A percentile compares a stretch with the other conserved stretches of the same genome.
Conservation (phyloP, 2,113 vertebrate species). For the Ramphastos sulfuratus region DNA sequence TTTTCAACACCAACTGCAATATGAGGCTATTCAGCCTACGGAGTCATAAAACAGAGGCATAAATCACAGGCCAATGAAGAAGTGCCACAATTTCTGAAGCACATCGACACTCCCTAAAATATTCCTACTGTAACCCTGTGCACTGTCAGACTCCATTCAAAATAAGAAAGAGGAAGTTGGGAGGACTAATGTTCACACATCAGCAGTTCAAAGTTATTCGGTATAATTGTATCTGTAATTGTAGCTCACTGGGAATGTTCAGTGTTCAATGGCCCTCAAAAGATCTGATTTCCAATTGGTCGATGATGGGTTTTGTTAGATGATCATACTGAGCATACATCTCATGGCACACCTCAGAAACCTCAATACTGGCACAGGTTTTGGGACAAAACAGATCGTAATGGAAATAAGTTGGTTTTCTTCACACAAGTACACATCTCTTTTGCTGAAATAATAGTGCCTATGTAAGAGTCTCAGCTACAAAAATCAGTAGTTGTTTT, state of each 20-base stretch:
- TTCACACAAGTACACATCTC: background rate
- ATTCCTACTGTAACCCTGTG: background rate
- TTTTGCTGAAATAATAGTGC: background rate
- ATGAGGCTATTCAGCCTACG: background rate
- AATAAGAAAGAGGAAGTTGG: slow-evolving; percentile 25
- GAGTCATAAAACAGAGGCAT: background rate
- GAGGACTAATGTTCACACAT: slow-evolving; percentile 42
- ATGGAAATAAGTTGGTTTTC: background rate
- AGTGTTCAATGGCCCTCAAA: slow-evolving; percentile 58
- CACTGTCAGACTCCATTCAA: background rate
- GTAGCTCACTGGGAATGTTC: slow-evolving; percentile 33
- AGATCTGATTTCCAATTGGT: slow-evolving; percentile 57
- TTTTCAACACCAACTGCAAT: background rate
- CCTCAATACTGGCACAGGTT: background rate
- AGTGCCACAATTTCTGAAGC: slow-evolving; percentile 15
- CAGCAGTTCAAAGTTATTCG: slow-evolving; percentile 66
- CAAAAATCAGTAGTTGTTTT: background rate
- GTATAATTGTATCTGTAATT: slow-evolving; percentile 61
- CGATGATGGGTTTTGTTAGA: slow-evolving; percentile 30
- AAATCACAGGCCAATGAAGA: background rate
- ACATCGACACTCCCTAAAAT: background rate
- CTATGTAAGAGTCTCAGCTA: background rate
- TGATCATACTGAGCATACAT: background rate
- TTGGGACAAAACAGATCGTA: background rate
- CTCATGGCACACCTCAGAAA: background rate